Evolutionary conservation across 2,797 vertebrate species (phyloP).

Genomic region (Aplochiton taeniatus): DNA sequence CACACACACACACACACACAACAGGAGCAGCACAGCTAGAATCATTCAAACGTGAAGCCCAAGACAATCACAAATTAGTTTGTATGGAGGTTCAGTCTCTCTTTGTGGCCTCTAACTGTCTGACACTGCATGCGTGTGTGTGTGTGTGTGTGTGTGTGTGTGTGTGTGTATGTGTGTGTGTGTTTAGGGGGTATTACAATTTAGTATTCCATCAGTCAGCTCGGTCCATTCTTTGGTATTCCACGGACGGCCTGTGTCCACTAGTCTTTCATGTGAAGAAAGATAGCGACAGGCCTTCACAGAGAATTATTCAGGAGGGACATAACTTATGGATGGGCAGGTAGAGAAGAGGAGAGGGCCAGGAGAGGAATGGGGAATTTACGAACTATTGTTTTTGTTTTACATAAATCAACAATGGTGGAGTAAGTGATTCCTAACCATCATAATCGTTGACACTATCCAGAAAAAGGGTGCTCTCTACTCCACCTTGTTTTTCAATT

Average conservation of each 20-base stretch:
- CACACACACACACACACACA: no score
- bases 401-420: no score
- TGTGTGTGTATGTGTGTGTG: slow-evolving; percentile 21
- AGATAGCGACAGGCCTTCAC: slow-evolving; percentile 39
- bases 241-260: slow-evolving; percentile 17
- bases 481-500: no score
- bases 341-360: slow-evolving; percentile 25
- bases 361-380: neutral
- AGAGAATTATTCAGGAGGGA: slow-evolving; percentile 63
- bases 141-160: slow-evolving; percentile 7
- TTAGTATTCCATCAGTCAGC: slow-evolving; percentile 19
- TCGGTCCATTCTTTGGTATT: slow-evolving; percentile 42
- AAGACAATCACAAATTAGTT: no score
- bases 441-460: no score
- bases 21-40: no score
- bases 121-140: neutral
- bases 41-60: no score
- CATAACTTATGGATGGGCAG: slow-evolving; percentile 72
- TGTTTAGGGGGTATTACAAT: slow-evolving; percentile 1
- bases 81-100: no score
- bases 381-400: no score
- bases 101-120: no score
- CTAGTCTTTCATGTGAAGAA: slow-evolving; percentile 40
- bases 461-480: no score
- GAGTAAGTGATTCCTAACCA: no score